Conservation (phyloP, 2,113 vertebrate genomes). For the Halichoerus grypus region DNA sequence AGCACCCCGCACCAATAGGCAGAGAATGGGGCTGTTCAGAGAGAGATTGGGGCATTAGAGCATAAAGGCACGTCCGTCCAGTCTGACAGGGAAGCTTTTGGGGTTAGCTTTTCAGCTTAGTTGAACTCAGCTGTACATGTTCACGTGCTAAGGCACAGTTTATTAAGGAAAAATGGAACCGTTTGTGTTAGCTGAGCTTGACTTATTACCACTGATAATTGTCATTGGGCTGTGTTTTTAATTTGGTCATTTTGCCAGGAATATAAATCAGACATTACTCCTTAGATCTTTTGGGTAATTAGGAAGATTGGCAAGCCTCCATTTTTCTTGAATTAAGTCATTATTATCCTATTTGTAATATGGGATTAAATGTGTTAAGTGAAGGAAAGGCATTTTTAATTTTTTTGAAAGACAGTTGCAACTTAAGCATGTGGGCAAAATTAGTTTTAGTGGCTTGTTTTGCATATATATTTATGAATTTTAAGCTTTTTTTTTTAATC, state of each 20-base stretch:
- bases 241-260: constrained; percentile 27
- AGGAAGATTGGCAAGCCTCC: neutral
- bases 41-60: constrained; percentile 80
- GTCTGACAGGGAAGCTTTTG: constrained; percentile 77
- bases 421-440: neutral
- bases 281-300: neutral
- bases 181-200: neutral
- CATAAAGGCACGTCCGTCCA: constrained; percentile 84
- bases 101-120: neutral
- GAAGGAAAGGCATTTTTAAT: neutral
- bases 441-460: constrained; percentile 38
- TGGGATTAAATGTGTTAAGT: neutral
- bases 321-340: neutral
- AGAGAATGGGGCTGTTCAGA: constrained; percentile 78
- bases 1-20: constrained; percentile 76
- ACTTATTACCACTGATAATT: neutral
- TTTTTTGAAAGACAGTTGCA: neutral
- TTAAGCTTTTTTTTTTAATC: neutral
- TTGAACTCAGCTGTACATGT: neutral
- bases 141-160: neutral
- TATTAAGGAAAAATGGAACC: neutral
- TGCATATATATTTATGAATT: neutral
- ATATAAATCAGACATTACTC: constrained; percentile 6
- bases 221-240: neutral
- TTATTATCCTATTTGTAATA: constrained; percentile 9